Base-by-base conservation (phyloP, 2,113 vertebrate species). In the Leuciscus idus region DNA sequence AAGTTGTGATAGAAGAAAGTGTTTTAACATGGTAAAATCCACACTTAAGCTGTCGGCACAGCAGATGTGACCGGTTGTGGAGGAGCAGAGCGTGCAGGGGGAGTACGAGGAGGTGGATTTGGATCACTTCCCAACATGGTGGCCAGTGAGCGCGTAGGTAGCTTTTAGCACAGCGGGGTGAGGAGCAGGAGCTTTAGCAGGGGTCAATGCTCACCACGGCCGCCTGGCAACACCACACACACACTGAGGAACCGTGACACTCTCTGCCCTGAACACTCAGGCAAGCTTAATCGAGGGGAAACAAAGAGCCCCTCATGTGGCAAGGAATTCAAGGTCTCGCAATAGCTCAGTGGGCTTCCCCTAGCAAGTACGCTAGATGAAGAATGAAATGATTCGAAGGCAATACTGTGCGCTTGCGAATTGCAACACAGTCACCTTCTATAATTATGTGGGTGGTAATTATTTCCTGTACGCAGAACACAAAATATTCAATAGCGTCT, bases 81-180 rank as follows among this genome's bases (percentile, higher is more conserved):
- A 78, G 86, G 89, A 90, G 87, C 88, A 75, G 68, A 89, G 84
- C 90, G 85, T 86, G 75, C 30, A 55, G n/a, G 64, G 17, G 50
- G n/a, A 26, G 80, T 30, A 28, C 23, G 66, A 48, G 62, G 75
- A 79, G 43, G 90, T 85, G 82, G 82, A 84, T 90, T 92, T 94
- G 93, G 94, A 94, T 90, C 86, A 76, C 85, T 88, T 94, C 93
- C 92, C 91, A 3, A 91, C 91, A 88, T 88, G 90, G 92, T 92
- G 92, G 91, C 90, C 76, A 73, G 59, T 82, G 93, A 93, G 91
- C 90, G 91, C 84, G 87, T 90, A 91, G 93, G 93, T 93, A 93
- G 93, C 90, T 87, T 93, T 94, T 92, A 93, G 89, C 84, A 55
- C 92, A 89, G 91, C 90, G 64, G 92, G 90, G 62, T 86, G 85